phyloP scores from a whole-genome alignment of 37 sponge, comb jelly and placozoan genomes.

The Mnemiopsis leidyi region DNA sequence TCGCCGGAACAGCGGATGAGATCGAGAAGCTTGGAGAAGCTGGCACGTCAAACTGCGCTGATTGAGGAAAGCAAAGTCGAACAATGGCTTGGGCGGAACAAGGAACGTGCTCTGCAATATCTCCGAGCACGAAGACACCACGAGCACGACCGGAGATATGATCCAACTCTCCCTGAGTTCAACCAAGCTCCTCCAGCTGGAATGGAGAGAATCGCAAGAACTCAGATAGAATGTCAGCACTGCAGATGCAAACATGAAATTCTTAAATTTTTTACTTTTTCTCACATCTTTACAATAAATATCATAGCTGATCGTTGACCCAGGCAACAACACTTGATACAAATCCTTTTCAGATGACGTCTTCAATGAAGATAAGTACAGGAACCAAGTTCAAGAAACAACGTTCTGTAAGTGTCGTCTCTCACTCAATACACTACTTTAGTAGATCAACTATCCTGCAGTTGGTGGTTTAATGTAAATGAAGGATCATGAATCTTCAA shows the following conservation, averaged over 20 bases:
- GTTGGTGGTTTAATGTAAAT: no score
- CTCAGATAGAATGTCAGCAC: slow-evolving; percentile 1
- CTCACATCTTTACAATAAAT: no score
- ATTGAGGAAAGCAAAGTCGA: neutral
- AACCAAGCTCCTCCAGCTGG: slow-evolving; percentile 8
- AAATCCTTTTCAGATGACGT: neutral
- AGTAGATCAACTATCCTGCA: no score
- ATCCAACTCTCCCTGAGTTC: slow-evolving; percentile 36
- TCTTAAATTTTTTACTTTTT: no score
- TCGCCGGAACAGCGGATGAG: neutral
- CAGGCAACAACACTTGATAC: no score
- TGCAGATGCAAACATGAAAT: no score
- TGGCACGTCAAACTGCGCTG: neutral
- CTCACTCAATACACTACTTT: no score
- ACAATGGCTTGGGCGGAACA: neutral
- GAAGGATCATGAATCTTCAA: no score
- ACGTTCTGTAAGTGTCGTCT: neutral
- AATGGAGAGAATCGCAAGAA: slow-evolving; percentile 50
- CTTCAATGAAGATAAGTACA: slow-evolving; percentile 1
- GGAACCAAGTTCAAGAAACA: slow-evolving; percentile 15
- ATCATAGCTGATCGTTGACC: no score
- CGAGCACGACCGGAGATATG: slow-evolving; percentile 17
- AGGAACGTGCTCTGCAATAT: neutral
- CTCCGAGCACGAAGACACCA: slow-evolving; percentile 34
- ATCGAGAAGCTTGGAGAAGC: neutral